Evolutionary conservation across 2,113 vertebrate genomes (phyloP), one percentile per base, ranked within the genome.

Genomic region (Trochalopteron elliotii): DNA sequence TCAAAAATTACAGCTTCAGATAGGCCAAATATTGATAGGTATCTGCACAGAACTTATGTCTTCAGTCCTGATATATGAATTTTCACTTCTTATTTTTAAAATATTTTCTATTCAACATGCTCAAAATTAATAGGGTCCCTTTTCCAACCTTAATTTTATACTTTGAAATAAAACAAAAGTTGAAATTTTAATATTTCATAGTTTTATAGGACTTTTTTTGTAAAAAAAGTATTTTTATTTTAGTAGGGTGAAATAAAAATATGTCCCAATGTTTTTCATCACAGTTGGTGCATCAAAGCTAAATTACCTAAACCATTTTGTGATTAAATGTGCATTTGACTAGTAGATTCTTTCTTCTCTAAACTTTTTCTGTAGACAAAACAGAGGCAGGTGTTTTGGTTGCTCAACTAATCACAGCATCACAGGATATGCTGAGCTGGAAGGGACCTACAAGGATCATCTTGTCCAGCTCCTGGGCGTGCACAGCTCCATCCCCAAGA

Each of bases 41-140:
- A 63, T 10, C 55, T 33, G 3, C n/a, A 49, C 1, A 2, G 28
- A 90, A 69, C 1, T 56, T 79, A 68, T 0, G 0, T 31, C 13
- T 70, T 81, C 52, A 67, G 9, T 19, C 21, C 7, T 42, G 28
- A 75, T 19, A 83, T 20, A 17, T 12, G 75, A 55, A 77, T 67
- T 53, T 42, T 35, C 15, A 12, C 21, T 85, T 83, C 7, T 35
- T 12, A 2, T 56, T 87, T 82, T 85, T 6, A 2, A 14, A 52
- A 15, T 56, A 53, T 40, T 87, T 85, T 82, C 3, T 37, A 85
- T 69, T 57, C 11, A 45, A 74, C 11, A n/a, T 15, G 2, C 21
- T 13, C 4, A 83, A 50, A 67, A 59, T 71, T 20, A 56, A 56
- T 15, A 69, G 2, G 1, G 2, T 35, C 84, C 21, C 15, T 30